Evolutionary conservation across 2,797 vertebrate genomes (phyloP), one percentile per base, ranked within the genome.

Genomic region (Aphelocoma californica): DNA sequence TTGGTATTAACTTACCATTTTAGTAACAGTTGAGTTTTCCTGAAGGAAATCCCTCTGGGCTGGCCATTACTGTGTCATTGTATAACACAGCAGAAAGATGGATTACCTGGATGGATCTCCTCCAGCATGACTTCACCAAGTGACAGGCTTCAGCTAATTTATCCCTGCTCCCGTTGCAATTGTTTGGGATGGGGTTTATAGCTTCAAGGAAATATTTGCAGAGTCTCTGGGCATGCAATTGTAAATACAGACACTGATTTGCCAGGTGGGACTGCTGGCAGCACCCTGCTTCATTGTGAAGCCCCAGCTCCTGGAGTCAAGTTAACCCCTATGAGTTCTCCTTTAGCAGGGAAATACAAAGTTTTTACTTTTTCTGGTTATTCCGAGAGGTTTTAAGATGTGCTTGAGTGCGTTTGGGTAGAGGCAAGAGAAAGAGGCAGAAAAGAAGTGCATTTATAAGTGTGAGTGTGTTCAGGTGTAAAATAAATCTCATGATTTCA

Each of bases 1-100:
- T 86, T 0, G 23, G 60, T 92, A 86, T 96, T 94, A 94, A 86
- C 88, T 91, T 90, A 48, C 73, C 90, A 36, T 96, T 96, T 96
- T 79, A 86, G 93, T 93, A 96, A 86, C 83, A 84, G 93, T 66
- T 36, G 88, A 86, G 88, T 88, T 94, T 93, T 95, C 81, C 93
- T 79, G 77, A 57, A 94, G 93, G 93, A 92, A 91, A 86, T 95
- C 92, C 91, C 96, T 93, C 91, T 2, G 58, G 91, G 90, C 70
- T 90, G 91, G 83, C 82, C 53, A 56, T 96, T 95, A 94, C 86
- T 7, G 10, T 94, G 88, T 88, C 79, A 48, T 74, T 90, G 93
- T 93, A 56, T 82, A 95, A 88, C 83, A 38, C 57, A 42, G 88
- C 66, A 83, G 83, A 90, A 90, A 78, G 91, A 95, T 88, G 92